A percentile compares a stretch with the other conserved stretches of the same genome.
Conservation (phyloP, 1,140 invertebrate species). For the Aethina tumida region DNA sequence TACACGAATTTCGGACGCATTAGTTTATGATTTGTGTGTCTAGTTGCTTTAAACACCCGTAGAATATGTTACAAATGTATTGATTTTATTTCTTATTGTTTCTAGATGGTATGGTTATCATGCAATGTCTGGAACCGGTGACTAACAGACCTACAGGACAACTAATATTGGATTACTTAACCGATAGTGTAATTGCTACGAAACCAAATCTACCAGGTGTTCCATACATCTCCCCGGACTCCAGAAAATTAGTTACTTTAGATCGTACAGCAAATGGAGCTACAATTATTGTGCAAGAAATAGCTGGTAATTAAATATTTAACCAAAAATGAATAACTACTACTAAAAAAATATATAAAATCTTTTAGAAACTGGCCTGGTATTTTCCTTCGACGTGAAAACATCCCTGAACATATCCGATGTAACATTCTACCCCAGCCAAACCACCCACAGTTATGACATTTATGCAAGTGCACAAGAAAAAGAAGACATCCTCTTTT, state of each 20-base stretch:
- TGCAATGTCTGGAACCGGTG: slow-evolving; percentile 61
- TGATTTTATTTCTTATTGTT: slow-evolving; percentile 14
- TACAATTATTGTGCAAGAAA: slow-evolving; percentile 61
- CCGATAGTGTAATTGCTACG: slow-evolving; percentile 58
- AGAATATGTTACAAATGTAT: too few species aligned
- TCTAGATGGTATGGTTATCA: slow-evolving; percentile 64
- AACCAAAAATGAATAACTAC: slow-evolving; percentile 5
- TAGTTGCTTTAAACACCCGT: too few species aligned
- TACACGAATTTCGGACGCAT: too few species aligned
- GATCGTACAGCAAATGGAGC: slow-evolving; percentile 49
- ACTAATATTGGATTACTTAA: slow-evolving; percentile 65
- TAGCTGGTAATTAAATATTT: slow-evolving; percentile 43
- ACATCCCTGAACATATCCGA: slow-evolving; percentile 68
- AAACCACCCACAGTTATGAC: slow-evolving; percentile 66
- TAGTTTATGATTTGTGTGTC: too few species aligned
- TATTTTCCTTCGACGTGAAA: slow-evolving; percentile 68
- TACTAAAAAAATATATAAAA: neutral
- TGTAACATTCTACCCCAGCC: slow-evolving; percentile 67
- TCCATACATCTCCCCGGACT: slow-evolving; percentile 63
- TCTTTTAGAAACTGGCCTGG: slow-evolving; percentile 49
- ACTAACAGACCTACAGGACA: slow-evolving; percentile 55
- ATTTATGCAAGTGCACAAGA: slow-evolving; percentile 63
- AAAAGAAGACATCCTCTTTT: slow-evolving; percentile 65
- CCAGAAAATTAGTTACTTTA: slow-evolving; percentile 58
- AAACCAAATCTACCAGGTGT: slow-evolving; percentile 54